A percentile compares a stretch with the other conserved stretches of the same genome.
Conservation (phyloP, 2,113 vertebrate species). For the Callopanchax toddi region DNA sequence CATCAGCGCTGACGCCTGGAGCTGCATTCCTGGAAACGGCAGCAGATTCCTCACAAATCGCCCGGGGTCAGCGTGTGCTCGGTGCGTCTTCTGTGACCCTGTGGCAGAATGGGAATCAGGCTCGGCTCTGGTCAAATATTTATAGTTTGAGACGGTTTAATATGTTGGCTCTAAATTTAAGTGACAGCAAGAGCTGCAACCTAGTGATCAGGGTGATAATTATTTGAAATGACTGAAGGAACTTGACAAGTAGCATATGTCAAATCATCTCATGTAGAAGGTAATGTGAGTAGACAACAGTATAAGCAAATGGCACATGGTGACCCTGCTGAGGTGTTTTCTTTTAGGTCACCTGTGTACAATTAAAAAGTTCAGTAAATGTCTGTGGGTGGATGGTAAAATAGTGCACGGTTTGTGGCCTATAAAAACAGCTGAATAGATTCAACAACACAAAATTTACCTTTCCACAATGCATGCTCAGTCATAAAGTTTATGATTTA, state of each 20-base stretch:
- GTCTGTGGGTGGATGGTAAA: background rate
- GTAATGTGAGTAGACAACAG: constrained; percentile 10
- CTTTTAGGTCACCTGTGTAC: too few relatives aligned
- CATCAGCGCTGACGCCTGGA: constrained; percentile 47
- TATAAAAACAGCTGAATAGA: too few relatives aligned
- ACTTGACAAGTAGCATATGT: background rate
- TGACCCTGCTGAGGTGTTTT: background rate
- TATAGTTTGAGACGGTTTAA: constrained; percentile 8
- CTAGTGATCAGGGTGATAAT: background rate
- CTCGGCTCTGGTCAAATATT: constrained; percentile 7
- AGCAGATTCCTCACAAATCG: constrained; percentile 32
- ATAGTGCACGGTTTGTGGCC: too few relatives aligned
- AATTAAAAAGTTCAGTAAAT: constrained; percentile 5
- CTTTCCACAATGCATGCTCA: too few relatives aligned
- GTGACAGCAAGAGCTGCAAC: constrained; percentile 23
- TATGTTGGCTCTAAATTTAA: constrained; percentile 2
- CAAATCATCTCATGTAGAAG: constrained; percentile 7
- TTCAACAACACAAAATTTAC: too few relatives aligned
- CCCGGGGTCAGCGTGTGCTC: constrained; percentile 3
- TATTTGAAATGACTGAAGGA: constrained; percentile 9
- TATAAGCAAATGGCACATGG: background rate
- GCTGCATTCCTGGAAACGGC: constrained; percentile 37
- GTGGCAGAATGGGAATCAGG: background rate
- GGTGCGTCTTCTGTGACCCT: background rate
- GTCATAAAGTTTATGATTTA: too few relatives aligned